phyloP scores from a whole-genome alignment of 1,140 invertebrate genomes.

The Calosoma granatense region DNA sequence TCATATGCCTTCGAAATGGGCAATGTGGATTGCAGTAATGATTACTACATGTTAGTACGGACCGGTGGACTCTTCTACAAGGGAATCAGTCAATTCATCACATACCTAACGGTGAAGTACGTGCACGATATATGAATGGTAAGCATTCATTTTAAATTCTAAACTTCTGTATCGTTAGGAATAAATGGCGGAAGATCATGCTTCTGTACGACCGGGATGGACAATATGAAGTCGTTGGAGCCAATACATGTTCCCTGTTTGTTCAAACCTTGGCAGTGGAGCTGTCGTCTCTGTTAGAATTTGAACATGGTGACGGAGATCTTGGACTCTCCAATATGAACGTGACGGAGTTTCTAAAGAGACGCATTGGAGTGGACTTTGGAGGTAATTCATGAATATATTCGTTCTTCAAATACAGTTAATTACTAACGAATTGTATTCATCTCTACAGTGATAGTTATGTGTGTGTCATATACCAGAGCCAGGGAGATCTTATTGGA shows the following conservation, averaged over 20 bases:
- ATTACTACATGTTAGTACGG: conserved; percentile 62
- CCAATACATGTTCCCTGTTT: conserved; percentile 38
- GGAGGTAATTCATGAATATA: conserved; percentile 28
- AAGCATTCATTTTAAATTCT: conserved; percentile 20
- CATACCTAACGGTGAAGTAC: conserved; percentile 48
- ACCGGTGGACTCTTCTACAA: conserved; percentile 54
- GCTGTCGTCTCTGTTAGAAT: background rate
- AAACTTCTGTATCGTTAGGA: conserved; percentile 36
- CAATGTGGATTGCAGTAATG: conserved; percentile 52
- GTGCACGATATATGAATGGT: conserved; percentile 21
- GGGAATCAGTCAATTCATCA: conserved; percentile 54
- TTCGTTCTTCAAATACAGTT: too few species aligned
- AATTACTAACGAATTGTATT: conserved; percentile 18
- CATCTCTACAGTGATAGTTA: conserved; percentile 73
- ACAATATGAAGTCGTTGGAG: conserved; percentile 34
- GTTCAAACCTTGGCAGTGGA: conserved; percentile 46
- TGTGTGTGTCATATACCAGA: conserved; percentile 80
- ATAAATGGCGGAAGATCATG: conserved; percentile 52
- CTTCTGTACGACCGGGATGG: conserved; percentile 45
- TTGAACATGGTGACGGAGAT: background rate
- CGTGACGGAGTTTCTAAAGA: conserved; percentile 25
- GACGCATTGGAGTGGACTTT: conserved; percentile 32
- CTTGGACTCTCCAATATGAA: background rate
- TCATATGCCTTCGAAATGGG: conserved; percentile 58
- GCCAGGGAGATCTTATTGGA: conserved; percentile 80